phyloP scores from a whole-genome alignment of 2,797 vertebrate species.

The Poecile montanus region DNA sequence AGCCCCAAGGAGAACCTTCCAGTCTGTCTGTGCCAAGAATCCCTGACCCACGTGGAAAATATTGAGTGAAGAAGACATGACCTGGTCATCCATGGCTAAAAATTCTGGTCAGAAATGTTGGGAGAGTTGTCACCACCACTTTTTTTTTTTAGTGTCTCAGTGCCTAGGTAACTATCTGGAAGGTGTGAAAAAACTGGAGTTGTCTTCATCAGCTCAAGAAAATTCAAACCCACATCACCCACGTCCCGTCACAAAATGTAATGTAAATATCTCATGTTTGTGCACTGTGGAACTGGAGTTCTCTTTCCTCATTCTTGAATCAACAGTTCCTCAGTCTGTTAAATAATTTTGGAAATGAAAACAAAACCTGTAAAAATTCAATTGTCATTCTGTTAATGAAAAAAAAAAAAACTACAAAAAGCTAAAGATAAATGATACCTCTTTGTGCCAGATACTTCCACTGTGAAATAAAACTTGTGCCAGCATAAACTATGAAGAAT shows the following conservation, averaged over 20 bases:
- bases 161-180: neutral
- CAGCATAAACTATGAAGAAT: neutral
- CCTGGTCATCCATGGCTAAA: neutral
- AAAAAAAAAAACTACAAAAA: neutral
- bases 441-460: neutral
- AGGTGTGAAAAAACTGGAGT: neutral
- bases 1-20: neutral
- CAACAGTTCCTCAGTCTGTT: neutral
- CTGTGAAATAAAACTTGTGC: neutral
- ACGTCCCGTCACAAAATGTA: neutral
- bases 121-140: rapidly evolving
- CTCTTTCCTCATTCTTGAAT: neutral
- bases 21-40: neutral
- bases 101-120: neutral
- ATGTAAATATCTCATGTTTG: neutral
- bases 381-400: neutral
- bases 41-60: neutral
- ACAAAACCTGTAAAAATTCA: neutral
- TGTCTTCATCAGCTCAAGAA: neutral
- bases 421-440: rapidly evolving
- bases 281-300: neutral
- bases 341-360: neutral
- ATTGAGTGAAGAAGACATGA: neutral
- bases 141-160: neutral
- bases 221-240: neutral